Evolutionary conservation across 2,113 vertebrate species (phyloP).

Genomic region (Isichthys henryi): DNA sequence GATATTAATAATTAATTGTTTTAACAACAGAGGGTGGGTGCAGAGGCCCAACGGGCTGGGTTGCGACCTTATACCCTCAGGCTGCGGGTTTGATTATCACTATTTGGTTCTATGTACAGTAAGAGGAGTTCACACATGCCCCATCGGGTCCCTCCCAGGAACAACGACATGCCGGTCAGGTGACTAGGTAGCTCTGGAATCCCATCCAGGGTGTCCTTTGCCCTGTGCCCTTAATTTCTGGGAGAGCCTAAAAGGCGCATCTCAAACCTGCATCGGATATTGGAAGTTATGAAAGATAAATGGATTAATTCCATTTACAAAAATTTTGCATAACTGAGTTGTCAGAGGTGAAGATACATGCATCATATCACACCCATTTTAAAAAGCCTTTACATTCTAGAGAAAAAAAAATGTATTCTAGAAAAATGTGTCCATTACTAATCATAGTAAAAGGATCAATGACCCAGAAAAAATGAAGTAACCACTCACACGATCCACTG

Average conservation of each 20-base stretch:
- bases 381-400: background rate
- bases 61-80: background rate
- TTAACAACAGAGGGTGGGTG: background rate
- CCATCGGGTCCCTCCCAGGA: background rate
- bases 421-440: background rate
- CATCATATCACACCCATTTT: background rate
- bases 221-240: background rate
- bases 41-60: background rate
- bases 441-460: background rate
- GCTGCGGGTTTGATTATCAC: background rate
- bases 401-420: background rate
- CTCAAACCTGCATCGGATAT: background rate
- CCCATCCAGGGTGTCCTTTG: background rate
- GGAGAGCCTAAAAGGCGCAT: background rate
- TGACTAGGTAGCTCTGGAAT: background rate
- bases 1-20: background rate
- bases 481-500: background rate
- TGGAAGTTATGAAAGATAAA: background rate
- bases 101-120: background rate
- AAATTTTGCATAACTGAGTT: background rate
- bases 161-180: background rate
- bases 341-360: background rate
- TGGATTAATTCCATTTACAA: slow-evolving; percentile 3
- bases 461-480: background rate
- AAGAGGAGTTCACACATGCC: background rate